A percentile compares a stretch with the other conserved stretches of the same genome.
phyloP scores from a whole-genome alignment of 2,797 vertebrate genomes.

The Psittacula echo region DNA sequence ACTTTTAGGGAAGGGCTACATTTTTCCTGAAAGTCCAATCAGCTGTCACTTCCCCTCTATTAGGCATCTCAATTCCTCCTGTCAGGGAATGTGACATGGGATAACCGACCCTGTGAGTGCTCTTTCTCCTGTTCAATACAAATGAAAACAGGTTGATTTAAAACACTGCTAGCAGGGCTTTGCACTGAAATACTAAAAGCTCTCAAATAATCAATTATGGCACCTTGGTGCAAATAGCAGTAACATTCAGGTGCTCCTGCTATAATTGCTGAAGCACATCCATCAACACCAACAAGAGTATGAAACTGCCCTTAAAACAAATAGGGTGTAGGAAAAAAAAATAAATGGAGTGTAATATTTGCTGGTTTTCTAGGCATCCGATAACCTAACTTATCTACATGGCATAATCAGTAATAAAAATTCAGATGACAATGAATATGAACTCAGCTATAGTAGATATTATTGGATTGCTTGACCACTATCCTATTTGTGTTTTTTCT shows the following conservation, averaged over 20 bases:
- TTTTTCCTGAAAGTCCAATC: background rate
- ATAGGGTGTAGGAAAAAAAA: background rate
- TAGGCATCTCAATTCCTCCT: background rate
- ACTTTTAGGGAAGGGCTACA: background rate
- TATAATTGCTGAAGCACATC: background rate
- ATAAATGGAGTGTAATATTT: background rate
- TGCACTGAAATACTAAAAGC: background rate
- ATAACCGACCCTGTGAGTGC: background rate
- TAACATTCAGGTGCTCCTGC: background rate
- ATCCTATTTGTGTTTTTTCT: background rate
- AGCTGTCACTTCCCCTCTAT: background rate
- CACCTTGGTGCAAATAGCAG: background rate
- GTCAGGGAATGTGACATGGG: background rate
- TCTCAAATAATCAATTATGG: background rate
- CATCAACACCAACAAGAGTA: background rate
- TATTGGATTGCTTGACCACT: background rate
- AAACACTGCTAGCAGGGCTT: background rate
- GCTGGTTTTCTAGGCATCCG: background rate
- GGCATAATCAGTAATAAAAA: background rate
- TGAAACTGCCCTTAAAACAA: background rate
- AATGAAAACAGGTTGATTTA: background rate
- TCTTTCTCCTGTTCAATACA: background rate
- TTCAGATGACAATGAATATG: background rate
- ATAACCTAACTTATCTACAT: background rate
- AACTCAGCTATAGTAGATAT: background rate